Evolutionary conservation across 2,113 vertebrate species (phyloP).

Genomic region (Emydocephalus ijimae): DNA sequence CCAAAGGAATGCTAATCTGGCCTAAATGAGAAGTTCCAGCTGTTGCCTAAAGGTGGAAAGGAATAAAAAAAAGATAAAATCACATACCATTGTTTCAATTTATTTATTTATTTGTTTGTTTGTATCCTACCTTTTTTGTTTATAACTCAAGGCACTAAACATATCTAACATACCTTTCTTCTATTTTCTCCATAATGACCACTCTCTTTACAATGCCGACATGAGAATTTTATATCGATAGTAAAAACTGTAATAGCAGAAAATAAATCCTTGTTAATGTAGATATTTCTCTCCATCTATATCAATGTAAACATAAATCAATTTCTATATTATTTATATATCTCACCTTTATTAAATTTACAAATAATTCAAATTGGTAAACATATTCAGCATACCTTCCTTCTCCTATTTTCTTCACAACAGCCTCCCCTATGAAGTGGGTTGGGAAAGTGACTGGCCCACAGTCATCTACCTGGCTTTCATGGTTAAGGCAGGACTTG

Average conservation of each 20-base stretch:
- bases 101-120: background rate
- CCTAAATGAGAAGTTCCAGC: slow-evolving; percentile 53
- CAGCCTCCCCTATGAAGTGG: background rate
- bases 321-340: background rate
- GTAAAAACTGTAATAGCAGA: background rate
- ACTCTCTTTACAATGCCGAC: accelerated
- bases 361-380: background rate
- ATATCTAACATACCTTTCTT: background rate
- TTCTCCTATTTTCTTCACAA: background rate
- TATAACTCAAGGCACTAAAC: background rate
- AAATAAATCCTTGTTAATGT: background rate
- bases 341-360: background rate
- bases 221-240: background rate
- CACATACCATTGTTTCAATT: background rate
- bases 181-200: background rate
- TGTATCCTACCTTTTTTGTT: background rate
- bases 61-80: background rate
- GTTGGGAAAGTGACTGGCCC: background rate
- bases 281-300: background rate
- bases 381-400: background rate
- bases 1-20: slow-evolving; percentile 58
- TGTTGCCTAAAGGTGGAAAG: slow-evolving; percentile 37
- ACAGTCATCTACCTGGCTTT: background rate
- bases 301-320: background rate
- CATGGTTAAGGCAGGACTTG: background rate